Evolutionary conservation across 1,140 invertebrate species (phyloP).

Genomic region (Drosophila fuyamai): DNA sequence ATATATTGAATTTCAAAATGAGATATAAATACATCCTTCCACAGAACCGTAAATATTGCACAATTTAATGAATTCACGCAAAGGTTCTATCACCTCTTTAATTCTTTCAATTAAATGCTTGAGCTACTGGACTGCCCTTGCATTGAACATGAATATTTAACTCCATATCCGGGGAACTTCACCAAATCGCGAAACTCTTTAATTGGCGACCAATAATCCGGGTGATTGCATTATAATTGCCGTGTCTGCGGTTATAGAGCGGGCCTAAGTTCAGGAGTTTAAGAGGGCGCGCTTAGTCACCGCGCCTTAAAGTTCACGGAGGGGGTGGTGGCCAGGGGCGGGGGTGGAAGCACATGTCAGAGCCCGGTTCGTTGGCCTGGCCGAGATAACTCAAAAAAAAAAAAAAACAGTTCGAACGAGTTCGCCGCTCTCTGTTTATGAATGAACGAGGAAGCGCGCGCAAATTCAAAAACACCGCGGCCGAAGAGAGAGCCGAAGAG

Average conservation of each 20-base stretch:
- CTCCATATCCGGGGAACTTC: background rate
- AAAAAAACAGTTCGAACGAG: constrained; percentile 13
- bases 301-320: constrained; percentile 18
- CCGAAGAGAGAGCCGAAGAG: constrained; percentile 11
- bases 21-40: too few relatives aligned
- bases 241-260: constrained; percentile 10
- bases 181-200: constrained; percentile 22
- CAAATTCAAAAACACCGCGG: constrained; percentile 34
- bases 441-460: constrained; percentile 78
- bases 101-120: too few relatives aligned
- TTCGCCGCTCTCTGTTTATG: constrained; percentile 77
- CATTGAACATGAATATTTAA: background rate
- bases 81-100: too few relatives aligned
- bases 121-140: background rate
- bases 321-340: background rate
- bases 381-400: constrained; percentile 56
- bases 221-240: constrained; percentile 26
- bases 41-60: too few relatives aligned
- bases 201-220: constrained; percentile 26
- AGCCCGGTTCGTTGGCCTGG: constrained; percentile 78
- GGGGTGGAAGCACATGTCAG: constrained; percentile 54
- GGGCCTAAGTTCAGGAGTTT: constrained; percentile 42
- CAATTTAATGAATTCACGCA: too few relatives aligned
- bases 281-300: constrained; percentile 29
- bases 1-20: too few relatives aligned